A percentile compares a stretch with the other conserved stretches of the same genome.
These are phyloP conservation scores for Apantesis nais DNA, from an alignment of 2,888 invertebrate genomes.

Conservation along the genomic window DNA sequence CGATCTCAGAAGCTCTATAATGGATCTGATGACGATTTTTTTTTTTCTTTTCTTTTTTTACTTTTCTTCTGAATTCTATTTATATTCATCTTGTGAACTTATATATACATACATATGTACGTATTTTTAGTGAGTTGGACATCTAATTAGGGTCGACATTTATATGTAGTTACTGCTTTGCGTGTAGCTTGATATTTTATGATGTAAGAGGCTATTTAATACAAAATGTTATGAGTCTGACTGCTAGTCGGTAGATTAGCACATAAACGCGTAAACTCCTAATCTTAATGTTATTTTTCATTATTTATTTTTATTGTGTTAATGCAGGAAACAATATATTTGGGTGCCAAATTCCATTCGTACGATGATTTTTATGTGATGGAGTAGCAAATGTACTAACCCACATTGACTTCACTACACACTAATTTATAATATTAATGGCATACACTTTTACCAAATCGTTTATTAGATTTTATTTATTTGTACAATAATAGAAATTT, in stretches of 20 bases:
- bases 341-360: background rate
- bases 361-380: background rate
- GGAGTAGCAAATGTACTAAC: background rate
- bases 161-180: background rate
- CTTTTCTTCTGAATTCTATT: background rate
- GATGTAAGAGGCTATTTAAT: background rate
- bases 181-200: background rate
- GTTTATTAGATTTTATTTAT: background rate
- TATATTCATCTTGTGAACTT: background rate
- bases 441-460: background rate
- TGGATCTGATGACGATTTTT: too few species aligned
- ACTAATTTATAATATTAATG: background rate
- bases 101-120: background rate
- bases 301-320: background rate
- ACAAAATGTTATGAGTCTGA: background rate
- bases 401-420: background rate
- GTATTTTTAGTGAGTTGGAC: background rate
- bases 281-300: background rate
- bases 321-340: background rate
- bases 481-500: background rate
- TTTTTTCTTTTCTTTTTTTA: too few species aligned
- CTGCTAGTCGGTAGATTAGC: background rate
- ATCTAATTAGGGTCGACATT: background rate
- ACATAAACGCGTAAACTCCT: background rate
- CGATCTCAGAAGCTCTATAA: too few species aligned